phyloP scores from a whole-genome alignment of 2,797 vertebrate species.

The Euphonia xanthogaster region DNA sequence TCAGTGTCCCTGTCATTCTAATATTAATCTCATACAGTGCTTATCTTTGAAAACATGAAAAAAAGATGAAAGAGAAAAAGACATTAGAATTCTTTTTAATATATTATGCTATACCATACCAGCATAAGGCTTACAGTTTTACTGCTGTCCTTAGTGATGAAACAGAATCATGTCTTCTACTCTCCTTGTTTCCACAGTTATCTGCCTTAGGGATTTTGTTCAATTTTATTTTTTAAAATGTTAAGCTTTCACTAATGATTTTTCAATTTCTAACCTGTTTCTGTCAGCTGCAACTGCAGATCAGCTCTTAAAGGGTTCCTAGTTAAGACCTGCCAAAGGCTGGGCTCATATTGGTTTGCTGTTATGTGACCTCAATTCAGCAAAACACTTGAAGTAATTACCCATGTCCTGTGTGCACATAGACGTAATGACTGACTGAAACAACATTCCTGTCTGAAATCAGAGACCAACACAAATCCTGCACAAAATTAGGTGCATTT shows the following conservation, averaged over 20 bases:
- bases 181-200: slow-evolving; percentile 19
- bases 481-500: neutral
- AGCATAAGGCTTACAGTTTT: slow-evolving; percentile 14
- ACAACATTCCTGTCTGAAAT: neutral
- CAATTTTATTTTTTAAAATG: slow-evolving; percentile 29
- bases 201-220: slow-evolving; percentile 38
- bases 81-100: slow-evolving; percentile 50
- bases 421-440: neutral
- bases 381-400: neutral
- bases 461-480: neutral
- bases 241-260: slow-evolving; percentile 27
- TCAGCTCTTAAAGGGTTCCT: neutral
- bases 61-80: slow-evolving; percentile 54
- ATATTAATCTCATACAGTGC: slow-evolving; percentile 14
- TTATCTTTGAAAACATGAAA: slow-evolving; percentile 44
- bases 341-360: neutral
- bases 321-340: neutral
- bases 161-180: slow-evolving; percentile 1
- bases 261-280: neutral
- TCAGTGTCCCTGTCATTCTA: slow-evolving; percentile 28
- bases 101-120: slow-evolving; percentile 21
- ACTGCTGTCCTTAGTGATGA: slow-evolving; percentile 20
- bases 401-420: neutral
- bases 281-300: neutral
- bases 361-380: neutral